A percentile compares a stretch with the other conserved stretches of the same genome.
These are phyloP conservation scores for Ophiodon elongatus DNA, from an alignment of 2,113 vertebrate species.

Conservation along the genomic window DNA sequence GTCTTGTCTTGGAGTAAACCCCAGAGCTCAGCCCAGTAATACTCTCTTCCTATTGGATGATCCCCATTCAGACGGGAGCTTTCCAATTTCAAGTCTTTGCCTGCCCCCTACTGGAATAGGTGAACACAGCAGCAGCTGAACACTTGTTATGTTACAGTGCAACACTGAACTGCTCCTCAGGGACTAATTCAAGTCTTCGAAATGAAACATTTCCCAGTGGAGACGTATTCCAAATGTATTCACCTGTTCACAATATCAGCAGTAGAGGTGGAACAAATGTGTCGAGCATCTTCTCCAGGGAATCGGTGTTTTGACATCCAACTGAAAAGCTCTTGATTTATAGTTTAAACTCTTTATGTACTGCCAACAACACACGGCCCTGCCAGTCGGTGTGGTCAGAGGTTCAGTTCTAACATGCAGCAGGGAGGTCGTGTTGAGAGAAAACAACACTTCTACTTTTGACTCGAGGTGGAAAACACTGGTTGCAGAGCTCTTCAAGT, in stretches of 20 bases:
- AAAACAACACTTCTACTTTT: neutral
- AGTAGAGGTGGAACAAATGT: neutral
- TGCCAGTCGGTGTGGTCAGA: neutral
- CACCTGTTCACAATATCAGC: neutral
- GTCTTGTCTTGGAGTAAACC: conserved; percentile 26
- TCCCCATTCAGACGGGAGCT: neutral
- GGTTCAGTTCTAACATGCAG: neutral
- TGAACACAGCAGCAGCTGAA: neutral
- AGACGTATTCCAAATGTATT: neutral
- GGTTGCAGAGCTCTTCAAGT: neutral
- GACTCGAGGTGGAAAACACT: neutral
- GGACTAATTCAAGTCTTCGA: neutral
- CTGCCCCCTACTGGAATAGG: conserved; percentile 64
- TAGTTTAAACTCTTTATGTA: neutral
- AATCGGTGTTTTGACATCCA: neutral
- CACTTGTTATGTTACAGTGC: neutral
- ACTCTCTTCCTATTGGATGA: conserved; percentile 9
- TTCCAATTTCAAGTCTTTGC: neutral
- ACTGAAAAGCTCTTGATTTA: neutral
- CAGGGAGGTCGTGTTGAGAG: neutral
- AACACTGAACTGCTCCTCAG: neutral
- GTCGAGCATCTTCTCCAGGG: neutral
- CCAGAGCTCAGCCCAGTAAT: conserved; percentile 29
- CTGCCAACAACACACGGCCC: conserved; percentile 1
- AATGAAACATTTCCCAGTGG: neutral